Evolutionary conservation across 2,888 invertebrate genomes (phyloP).

Genomic region (Eucriotettix oculatus): DNA sequence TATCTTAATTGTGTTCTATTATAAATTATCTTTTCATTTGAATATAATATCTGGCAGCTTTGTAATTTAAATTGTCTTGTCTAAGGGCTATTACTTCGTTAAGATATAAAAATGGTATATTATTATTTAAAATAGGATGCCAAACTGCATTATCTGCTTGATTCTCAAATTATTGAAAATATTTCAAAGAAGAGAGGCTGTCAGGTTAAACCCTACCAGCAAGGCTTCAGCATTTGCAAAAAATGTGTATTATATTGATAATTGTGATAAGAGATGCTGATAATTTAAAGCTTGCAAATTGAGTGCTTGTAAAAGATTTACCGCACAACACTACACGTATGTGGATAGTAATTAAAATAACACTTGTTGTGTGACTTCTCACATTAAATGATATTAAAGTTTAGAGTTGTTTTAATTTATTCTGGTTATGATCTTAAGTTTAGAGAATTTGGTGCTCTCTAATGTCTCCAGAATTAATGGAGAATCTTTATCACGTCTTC

Average conservation of each 20-base stretch:
- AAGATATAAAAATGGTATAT: no score
- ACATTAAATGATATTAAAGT: neutral
- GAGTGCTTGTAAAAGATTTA: neutral
- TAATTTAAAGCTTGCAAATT: neutral
- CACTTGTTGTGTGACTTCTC: conserved; percentile 1
- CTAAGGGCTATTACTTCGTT: no score
- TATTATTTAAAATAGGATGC: no score
- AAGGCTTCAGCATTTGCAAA: conserved; percentile 6
- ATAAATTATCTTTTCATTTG: no score
- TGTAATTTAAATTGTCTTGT: no score
- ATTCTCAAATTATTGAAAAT: no score
- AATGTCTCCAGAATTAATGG: neutral
- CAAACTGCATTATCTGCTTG: no score
- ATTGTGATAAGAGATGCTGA: no score
- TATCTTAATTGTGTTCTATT: no score
- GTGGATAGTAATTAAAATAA: conserved; percentile 1
- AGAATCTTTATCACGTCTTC: conserved; percentile 5
- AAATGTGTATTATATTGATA: neutral
- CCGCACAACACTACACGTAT: conserved; percentile 5
- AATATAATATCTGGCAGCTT: no score
- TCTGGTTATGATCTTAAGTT: neutral
- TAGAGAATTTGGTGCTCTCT: conserved; percentile 6
- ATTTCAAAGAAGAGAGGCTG: no score
- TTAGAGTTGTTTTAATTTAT: neutral
- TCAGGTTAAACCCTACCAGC: neutral